These are phyloP conservation scores for Morpho deidamia DNA, from an alignment of 2,888 invertebrate species.

Conservation along the genomic window DNA sequence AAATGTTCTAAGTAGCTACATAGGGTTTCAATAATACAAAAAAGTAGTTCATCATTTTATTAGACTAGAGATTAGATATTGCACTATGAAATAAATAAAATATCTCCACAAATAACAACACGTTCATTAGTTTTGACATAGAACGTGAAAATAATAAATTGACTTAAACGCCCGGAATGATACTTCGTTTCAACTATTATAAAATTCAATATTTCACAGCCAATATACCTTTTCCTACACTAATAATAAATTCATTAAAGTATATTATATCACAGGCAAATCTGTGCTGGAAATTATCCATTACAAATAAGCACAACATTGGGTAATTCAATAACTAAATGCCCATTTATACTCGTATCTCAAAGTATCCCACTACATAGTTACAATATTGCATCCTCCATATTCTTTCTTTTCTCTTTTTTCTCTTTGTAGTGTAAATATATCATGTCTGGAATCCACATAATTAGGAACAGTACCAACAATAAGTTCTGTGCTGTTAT, in stretches of 20 bases:
- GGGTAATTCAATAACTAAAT: not conserved
- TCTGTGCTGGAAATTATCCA: not conserved
- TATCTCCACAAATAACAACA: slow-evolving; percentile 2
- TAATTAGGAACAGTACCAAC: slow-evolving; percentile 68
- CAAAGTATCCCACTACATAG: not conserved
- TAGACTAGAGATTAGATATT: slow-evolving; percentile 31
- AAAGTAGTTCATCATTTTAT: not conserved
- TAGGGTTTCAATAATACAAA: too few species aligned
- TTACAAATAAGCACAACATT: not conserved
- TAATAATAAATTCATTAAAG: not conserved
- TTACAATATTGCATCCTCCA: slow-evolving; percentile 40
- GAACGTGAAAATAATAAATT: slow-evolving; percentile 10
- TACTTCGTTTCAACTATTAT: too few species aligned
- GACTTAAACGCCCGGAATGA: not conserved
- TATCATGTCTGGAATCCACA: slow-evolving; percentile 80
- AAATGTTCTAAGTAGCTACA: too few species aligned
- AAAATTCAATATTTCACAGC: slow-evolving; percentile 23
- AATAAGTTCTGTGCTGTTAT: slow-evolving; percentile 81
- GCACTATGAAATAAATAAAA: slow-evolving; percentile 9
- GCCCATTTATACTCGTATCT: not conserved
- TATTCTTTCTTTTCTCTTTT: slow-evolving; percentile 28
- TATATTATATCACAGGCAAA: slow-evolving; percentile 13
- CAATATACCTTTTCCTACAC: slow-evolving; percentile 3
- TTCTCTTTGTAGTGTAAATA: slow-evolving; percentile 49
- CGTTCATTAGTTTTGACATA: not conserved